Percentiles rank a stretch among this genome's conserved stretches.
Conservation (phyloP, 2,113 vertebrate species). For the Pelodiscus sinensis region DNA sequence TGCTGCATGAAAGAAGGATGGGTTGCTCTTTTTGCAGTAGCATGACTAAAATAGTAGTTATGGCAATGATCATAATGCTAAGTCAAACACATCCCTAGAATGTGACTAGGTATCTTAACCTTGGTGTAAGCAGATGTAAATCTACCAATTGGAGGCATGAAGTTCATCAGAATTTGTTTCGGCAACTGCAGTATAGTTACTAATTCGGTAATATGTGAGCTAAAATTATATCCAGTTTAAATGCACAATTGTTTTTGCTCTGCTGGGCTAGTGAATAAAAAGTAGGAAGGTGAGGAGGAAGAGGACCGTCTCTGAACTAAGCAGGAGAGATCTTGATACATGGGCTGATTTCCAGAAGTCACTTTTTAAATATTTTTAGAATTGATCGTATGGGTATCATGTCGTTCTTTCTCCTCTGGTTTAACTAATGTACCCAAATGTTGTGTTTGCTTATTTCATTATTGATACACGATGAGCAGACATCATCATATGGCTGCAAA, state of each 20-base stretch:
- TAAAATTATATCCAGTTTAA: not conserved
- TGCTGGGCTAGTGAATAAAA: not conserved
- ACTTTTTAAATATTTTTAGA: not conserved
- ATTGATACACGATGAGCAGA: not conserved
- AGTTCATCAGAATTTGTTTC: not conserved
- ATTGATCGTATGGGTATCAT: not conserved
- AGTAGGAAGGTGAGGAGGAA: not conserved
- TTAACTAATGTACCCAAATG: not conserved
- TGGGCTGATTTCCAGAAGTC: not conserved
- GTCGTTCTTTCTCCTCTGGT: not conserved
- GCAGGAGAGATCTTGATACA: not conserved
- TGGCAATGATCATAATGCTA: too few species aligned
- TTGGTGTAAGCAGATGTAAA: not conserved
- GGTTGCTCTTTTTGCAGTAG: not conserved
- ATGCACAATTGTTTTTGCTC: not conserved
- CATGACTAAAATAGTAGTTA: not conserved
- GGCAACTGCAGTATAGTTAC: not conserved
- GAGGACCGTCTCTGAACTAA: too few species aligned
- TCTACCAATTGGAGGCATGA: not conserved
- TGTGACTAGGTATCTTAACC: not conserved
- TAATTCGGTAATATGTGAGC: not conserved
- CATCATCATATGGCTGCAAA: not conserved
- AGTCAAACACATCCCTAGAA: not conserved
- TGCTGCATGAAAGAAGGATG: not conserved
- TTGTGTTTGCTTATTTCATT: not conserved